phyloP scores from a whole-genome alignment of 2,113 vertebrate species.

The Trichomycterus rosablanca region DNA sequence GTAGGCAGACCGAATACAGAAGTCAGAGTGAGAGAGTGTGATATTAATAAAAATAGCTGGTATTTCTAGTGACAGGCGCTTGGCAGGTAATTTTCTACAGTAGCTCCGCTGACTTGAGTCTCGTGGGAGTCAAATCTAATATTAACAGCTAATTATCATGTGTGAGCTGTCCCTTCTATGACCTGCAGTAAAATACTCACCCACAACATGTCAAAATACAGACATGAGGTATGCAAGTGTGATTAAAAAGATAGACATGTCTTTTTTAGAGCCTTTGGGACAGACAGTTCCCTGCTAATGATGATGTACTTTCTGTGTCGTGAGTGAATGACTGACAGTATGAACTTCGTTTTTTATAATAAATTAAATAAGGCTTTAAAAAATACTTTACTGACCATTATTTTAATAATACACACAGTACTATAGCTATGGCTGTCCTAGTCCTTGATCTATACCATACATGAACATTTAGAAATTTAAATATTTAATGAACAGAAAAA shows the following conservation, averaged over 20 bases:
- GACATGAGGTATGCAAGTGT: conserved; percentile 12
- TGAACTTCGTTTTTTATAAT: no score
- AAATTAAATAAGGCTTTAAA: no score
- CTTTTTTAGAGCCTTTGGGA: conserved; percentile 10
- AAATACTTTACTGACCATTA: no score
- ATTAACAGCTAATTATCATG: conserved; percentile 72
- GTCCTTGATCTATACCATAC: no score
- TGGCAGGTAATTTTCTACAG: conserved; percentile 71
- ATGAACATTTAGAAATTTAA: no score
- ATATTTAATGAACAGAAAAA: no score
- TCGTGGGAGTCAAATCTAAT: conserved; percentile 64
- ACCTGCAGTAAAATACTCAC: conserved; percentile 60
- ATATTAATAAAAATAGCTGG: conserved; percentile 68
- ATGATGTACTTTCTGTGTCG: conserved; percentile 17
- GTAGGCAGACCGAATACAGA: conserved; percentile 20
- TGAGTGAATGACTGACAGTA: conserved; percentile 17
- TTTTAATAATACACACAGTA: no score
- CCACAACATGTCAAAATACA: conserved; percentile 47
- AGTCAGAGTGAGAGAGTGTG: conserved; percentile 7
- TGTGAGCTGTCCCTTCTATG: conserved; percentile 61
- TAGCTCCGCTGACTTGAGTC: conserved; percentile 64
- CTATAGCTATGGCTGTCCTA: no score
- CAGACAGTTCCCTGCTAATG: conserved; percentile 21
- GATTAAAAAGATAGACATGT: conserved; percentile 28
- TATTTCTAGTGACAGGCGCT: conserved; percentile 52